Evolutionary conservation across 2,113 vertebrate genomes (phyloP).

Genomic region (Stegostoma tigrinum): DNA sequence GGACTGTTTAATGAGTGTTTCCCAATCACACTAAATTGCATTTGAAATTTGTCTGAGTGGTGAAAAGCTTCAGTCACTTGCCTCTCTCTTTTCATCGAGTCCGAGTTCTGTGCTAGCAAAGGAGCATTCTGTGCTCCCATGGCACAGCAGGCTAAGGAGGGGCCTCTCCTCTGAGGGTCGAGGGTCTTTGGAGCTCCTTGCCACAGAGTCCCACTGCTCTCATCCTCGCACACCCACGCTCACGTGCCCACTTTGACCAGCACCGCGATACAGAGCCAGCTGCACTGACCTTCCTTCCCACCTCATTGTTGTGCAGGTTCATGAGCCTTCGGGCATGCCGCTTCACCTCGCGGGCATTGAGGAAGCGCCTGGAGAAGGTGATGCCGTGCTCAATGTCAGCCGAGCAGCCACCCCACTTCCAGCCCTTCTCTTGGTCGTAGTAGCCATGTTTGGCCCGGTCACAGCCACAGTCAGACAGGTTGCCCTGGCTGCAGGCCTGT

Average conservation of each 20-base stretch:
- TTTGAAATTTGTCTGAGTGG: too few species aligned
- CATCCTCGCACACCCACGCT: too few species aligned
- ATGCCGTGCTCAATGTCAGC: constrained; percentile 42
- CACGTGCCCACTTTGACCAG: too few species aligned
- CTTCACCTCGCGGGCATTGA: constrained; percentile 41
- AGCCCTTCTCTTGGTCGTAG: constrained; percentile 39
- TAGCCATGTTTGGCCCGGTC: constrained; percentile 40
- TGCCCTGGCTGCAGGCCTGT: constrained; percentile 41
- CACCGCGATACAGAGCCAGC: background rate
- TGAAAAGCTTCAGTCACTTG: too few species aligned
- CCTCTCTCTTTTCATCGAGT: too few species aligned
- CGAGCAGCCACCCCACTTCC: constrained; percentile 44
- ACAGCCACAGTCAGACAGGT: constrained; percentile 41
- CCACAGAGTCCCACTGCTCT: too few species aligned
- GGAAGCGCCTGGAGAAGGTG: constrained; percentile 41
- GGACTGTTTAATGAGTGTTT: too few species aligned
- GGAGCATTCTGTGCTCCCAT: too few species aligned
- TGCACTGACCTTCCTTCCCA: constrained; percentile 41
- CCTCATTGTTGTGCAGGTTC: constrained; percentile 45
- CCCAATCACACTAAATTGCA: too few species aligned
- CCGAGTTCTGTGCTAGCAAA: too few species aligned
- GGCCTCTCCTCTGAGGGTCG: background rate
- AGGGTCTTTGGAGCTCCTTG: too few species aligned
- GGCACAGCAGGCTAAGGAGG: background rate
- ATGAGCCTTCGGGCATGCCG: constrained; percentile 42